Evolutionary conservation across 1,140 invertebrate species (phyloP).

Genomic region (Panagrolaimus sp.): DNA sequence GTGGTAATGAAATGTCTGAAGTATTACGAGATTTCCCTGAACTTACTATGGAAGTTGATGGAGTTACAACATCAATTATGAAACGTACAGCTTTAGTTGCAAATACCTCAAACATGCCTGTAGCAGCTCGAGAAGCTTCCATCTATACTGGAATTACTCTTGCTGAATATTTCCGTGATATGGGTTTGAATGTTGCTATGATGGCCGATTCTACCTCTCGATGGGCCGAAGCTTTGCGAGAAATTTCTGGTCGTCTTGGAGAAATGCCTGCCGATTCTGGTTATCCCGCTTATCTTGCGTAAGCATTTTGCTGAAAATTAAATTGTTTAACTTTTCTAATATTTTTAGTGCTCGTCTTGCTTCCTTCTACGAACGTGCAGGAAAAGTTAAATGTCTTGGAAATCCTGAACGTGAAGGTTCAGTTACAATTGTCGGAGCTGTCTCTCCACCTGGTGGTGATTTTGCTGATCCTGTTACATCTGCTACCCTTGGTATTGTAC

Average conservation of each 20-base stretch:
- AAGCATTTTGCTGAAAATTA: no score
- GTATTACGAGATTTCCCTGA: slow-evolving; percentile 94
- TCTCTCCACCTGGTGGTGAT: slow-evolving; percentile 98
- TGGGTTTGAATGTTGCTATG: slow-evolving; percentile 99
- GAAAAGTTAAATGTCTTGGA: slow-evolving; percentile 88
- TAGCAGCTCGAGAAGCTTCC: slow-evolving; percentile 98
- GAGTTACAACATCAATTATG: slow-evolving; percentile 95
- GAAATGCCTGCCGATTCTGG: slow-evolving; percentile 97
- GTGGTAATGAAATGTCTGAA: slow-evolving; percentile 87
- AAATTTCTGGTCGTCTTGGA: slow-evolving; percentile 98
- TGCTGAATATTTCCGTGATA: slow-evolving; percentile 68
- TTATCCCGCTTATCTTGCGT: slow-evolving; percentile 85
- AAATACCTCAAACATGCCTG: slow-evolving; percentile 99
- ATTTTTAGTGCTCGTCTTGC: slow-evolving; percentile 90
- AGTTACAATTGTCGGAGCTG: slow-evolving; percentile 97
- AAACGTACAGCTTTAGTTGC: slow-evolving; percentile 96
- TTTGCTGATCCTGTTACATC: slow-evolving; percentile 99
- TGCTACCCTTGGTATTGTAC: slow-evolving; percentile 96
- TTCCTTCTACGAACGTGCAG: slow-evolving; percentile 98
- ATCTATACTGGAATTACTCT: slow-evolving; percentile 81
- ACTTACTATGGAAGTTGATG: slow-evolving; percentile 90
- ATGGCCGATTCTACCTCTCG: slow-evolving; percentile 99
- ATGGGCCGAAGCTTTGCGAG: slow-evolving; percentile 98
- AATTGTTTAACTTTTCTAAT: no score
- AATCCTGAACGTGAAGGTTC: slow-evolving; percentile 95